These are phyloP conservation scores for Cygnus olor DNA, from an alignment of 2,797 vertebrate genomes.

Conservation along the genomic window DNA sequence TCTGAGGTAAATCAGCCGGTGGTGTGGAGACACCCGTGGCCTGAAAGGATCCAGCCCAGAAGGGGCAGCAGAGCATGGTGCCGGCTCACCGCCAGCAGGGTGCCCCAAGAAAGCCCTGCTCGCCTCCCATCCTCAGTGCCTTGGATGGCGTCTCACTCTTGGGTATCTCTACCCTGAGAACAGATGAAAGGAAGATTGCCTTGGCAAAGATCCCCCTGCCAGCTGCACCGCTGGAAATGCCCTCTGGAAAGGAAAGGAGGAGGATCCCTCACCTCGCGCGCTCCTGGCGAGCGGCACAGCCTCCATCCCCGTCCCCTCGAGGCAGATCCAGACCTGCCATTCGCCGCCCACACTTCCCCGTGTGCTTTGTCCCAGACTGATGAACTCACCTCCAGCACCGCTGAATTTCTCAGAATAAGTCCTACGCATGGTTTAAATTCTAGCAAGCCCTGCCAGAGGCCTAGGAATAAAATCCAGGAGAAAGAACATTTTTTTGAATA, in stretches of 20 bases:
- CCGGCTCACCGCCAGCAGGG: background rate
- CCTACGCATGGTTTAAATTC: background rate
- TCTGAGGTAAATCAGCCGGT: background rate
- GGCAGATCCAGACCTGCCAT: constrained; percentile 21
- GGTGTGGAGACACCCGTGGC: background rate
- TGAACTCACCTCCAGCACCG: constrained; percentile 1
- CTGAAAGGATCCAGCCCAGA: background rate
- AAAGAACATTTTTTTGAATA: background rate
- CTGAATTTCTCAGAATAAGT: background rate
- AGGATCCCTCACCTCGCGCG: background rate
- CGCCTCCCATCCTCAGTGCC: background rate
- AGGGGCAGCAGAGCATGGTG: rapidly evolving
- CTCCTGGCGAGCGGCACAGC: constrained; percentile 8
- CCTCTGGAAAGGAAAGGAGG: constrained; percentile 27
- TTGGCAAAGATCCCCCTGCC: constrained; percentile 6
- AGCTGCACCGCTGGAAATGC: background rate
- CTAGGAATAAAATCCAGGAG: background rate
- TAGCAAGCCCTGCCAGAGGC: background rate
- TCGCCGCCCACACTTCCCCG: rapidly evolving
- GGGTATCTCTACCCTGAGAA: background rate
- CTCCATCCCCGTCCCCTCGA: background rate
- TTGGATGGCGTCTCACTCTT: background rate
- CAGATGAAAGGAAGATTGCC: constrained; percentile 10
- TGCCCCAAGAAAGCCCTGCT: background rate
- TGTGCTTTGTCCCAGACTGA: background rate